A percentile compares a stretch with the other conserved stretches of the same genome.
Evolutionary conservation across 2,797 vertebrate species (phyloP).

Genomic region (Mormyrus hasselquistii): DNA sequence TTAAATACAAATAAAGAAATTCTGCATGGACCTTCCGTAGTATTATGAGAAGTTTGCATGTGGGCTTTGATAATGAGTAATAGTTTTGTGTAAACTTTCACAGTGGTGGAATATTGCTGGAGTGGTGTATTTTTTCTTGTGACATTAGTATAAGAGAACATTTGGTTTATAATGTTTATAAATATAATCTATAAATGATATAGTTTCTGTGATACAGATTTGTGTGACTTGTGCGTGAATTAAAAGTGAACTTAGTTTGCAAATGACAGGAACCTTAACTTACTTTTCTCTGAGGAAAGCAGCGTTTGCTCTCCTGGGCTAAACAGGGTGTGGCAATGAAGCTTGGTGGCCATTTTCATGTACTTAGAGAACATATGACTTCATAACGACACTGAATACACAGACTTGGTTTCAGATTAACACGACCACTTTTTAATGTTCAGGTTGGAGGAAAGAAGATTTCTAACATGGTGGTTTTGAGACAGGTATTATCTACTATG

Average conservation of each 20-base stretch:
- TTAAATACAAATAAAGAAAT: not conserved
- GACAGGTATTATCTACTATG: conserved; percentile 50
- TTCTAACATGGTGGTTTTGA: conserved; percentile 58
- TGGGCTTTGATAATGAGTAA: not conserved
- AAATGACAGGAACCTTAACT: not conserved
- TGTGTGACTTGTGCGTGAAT: not conserved
- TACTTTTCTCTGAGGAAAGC: not conserved
- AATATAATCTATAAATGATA: not conserved
- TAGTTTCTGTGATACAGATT: not conserved
- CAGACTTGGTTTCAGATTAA: not conserved
- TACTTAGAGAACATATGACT: not conserved
- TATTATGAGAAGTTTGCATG: not conserved
- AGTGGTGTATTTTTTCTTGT: not conserved
- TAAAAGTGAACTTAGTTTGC: not conserved
- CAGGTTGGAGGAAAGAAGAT: conserved; percentile 36
- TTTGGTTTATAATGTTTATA: not conserved
- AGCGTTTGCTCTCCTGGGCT: not conserved
- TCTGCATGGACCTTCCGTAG: not conserved
- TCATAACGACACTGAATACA: not conserved
- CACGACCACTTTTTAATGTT: not conserved
- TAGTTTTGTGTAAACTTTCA: not conserved
- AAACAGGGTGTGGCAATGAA: not conserved
- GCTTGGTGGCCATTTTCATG: not conserved
- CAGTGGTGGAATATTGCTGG: not conserved
- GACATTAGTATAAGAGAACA: not conserved